Conservation (phyloP, 1,140 invertebrate genomes). For the Uloborus diversus region DNA sequence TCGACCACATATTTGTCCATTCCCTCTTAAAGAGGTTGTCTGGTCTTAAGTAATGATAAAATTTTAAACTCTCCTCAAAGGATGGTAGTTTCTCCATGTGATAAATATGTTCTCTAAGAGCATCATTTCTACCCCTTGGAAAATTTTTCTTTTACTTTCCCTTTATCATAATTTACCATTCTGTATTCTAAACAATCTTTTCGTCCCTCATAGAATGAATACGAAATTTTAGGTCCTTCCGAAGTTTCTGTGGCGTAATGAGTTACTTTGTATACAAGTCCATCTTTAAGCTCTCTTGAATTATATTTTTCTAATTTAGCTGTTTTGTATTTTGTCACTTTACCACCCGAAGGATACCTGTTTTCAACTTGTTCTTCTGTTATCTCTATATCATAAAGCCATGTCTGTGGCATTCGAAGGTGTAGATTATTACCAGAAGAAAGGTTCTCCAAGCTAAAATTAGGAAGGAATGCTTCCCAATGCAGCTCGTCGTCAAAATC, state of each 20-base stretch:
- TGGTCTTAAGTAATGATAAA: conserved; percentile 19
- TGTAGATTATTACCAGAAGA: background rate
- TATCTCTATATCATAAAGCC: conserved; percentile 18
- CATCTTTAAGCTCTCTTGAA: background rate
- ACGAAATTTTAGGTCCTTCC: background rate
- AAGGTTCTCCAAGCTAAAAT: background rate
- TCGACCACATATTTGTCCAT: background rate
- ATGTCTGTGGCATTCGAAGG: conserved; percentile 24
- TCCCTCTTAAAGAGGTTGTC: conserved; percentile 1
- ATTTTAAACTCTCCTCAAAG: conserved; percentile 13
- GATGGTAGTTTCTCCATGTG: background rate
- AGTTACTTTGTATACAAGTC: background rate
- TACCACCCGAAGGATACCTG: background rate
- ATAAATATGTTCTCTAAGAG: conserved; percentile 18
- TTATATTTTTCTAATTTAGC: conserved; percentile 26
- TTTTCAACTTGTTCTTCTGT: conserved; percentile 23
- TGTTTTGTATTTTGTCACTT: conserved; percentile 2
- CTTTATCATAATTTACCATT: background rate
- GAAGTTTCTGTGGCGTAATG: background rate
- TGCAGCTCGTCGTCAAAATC: background rate
- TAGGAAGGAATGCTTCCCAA: conserved; percentile 34
- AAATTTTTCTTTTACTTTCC: conserved; percentile 16
- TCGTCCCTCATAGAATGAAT: conserved; percentile 9
- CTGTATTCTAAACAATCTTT: conserved; percentile 25
- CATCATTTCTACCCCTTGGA: conserved; percentile 8